phyloP scores from a whole-genome alignment of 2,113 vertebrate genomes.

The Aleadryas rufinucha region DNA sequence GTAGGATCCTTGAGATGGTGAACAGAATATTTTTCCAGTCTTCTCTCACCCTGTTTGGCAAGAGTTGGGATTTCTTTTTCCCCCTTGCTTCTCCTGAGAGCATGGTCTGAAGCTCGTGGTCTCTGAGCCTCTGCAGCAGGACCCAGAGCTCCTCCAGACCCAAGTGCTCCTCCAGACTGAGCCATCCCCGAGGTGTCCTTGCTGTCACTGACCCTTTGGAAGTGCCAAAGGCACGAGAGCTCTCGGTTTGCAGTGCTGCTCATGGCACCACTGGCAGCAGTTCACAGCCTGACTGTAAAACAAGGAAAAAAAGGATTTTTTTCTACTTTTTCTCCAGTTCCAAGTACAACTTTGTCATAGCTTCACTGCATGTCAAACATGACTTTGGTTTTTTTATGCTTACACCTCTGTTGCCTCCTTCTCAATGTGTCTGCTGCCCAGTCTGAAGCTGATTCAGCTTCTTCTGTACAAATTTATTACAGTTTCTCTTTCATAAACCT shows the following conservation, averaged over 20 bases:
- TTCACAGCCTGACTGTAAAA: not conserved
- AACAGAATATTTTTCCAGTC: not conserved
- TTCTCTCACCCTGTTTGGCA: not conserved
- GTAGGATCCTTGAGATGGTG: not conserved
- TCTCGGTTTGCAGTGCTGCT: rapidly evolving
- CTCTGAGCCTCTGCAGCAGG: not conserved
- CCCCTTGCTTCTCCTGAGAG: not conserved
- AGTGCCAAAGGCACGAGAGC: not conserved
- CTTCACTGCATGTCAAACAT: not conserved
- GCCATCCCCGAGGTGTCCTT: not conserved
- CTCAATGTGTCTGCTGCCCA: not conserved
- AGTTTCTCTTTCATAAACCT: not conserved
- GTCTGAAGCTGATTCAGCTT: not conserved
- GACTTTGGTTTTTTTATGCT: not conserved
- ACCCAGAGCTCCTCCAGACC: not conserved
- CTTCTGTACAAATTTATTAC: not conserved
- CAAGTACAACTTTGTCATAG: not conserved
- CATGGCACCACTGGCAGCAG: not conserved
- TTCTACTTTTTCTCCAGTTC: not conserved
- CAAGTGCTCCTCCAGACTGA: not conserved
- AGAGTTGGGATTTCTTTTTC: not conserved
- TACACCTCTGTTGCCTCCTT: not conserved
- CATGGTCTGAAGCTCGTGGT: rapidly evolving
- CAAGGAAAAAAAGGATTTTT: not conserved
- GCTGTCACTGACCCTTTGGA: not conserved